Conservation (phyloP, 2,797 vertebrate genomes). For the Telmatherina bonti region DNA sequence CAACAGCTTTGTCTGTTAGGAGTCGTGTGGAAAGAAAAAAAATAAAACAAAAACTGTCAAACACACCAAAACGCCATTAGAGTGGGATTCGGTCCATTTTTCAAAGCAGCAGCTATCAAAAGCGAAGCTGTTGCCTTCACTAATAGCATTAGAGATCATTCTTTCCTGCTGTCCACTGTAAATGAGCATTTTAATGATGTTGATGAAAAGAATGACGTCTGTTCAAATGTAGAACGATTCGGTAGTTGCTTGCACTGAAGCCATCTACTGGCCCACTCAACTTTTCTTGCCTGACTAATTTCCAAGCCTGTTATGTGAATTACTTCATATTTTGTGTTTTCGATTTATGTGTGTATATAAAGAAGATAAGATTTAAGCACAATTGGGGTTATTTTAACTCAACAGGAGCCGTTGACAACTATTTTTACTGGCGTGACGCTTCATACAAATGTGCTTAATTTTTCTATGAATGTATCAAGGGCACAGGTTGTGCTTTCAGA, state of each 20-base stretch:
- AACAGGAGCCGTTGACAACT: conserved; percentile 5
- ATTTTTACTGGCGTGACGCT: conserved; percentile 17
- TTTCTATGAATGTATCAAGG: conserved; percentile 16
- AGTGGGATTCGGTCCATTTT: conserved; percentile 52
- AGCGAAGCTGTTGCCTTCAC: conserved; percentile 58
- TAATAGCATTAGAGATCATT: conserved; percentile 72
- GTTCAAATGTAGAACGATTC: conserved; percentile 58
- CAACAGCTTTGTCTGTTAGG: conserved; percentile 45
- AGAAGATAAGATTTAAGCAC: conserved; percentile 20
- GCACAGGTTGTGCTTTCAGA: conserved; percentile 35
- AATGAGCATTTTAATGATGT: conserved; percentile 68
- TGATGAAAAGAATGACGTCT: conserved; percentile 67
- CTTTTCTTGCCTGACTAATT: conserved; percentile 48
- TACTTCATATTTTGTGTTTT: conserved; percentile 43
- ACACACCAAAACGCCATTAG: conserved; percentile 61
- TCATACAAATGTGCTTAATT: conserved; percentile 33
- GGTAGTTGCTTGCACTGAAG: conserved; percentile 59
- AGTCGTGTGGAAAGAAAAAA: neutral
- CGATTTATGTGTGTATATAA: conserved; percentile 13
- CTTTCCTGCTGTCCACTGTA: conserved; percentile 64
- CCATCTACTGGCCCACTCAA: conserved; percentile 42
- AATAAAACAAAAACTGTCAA: conserved; percentile 25
- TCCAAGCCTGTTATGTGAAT: conserved; percentile 39
- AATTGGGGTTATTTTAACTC: conserved; percentile 14
- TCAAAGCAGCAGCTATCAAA: conserved; percentile 65